Conservation (phyloP, 1,140 invertebrate genomes). For the Cephus cinctus region DNA sequence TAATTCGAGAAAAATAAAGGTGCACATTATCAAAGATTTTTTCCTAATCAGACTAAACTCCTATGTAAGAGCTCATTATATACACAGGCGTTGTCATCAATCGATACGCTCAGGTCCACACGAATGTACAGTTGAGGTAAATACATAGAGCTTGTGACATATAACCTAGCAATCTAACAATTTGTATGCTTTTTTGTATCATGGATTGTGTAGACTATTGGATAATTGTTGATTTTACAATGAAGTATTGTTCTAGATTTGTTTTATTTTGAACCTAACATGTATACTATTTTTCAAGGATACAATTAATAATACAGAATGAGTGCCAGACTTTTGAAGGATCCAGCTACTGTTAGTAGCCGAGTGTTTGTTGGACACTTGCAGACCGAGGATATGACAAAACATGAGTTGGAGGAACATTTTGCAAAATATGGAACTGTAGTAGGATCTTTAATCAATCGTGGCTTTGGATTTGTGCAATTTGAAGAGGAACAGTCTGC, state of each 20-base stretch:
- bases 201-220: background rate
- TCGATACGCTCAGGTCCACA: no score
- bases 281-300: conserved; percentile 14
- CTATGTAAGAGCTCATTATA: background rate
- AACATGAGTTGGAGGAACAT: conserved; percentile 70
- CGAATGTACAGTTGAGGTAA: background rate
- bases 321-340: conserved; percentile 59
- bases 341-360: conserved; percentile 67
- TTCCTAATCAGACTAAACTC: background rate
- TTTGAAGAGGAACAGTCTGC: conserved; percentile 75
- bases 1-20: background rate
- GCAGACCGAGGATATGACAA: conserved; percentile 62
- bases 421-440: conserved; percentile 74
- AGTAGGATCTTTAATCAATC: conserved; percentile 69
- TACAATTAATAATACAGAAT: no score
- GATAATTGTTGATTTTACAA: background rate
- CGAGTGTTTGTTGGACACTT: conserved; percentile 78
- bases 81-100: no score
- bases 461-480: conserved; percentile 84
- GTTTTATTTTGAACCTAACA: background rate
- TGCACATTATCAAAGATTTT: background rate
- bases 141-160: background rate
- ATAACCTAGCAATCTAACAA: background rate
- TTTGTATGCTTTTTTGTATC: background rate
- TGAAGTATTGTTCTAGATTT: background rate